Evolutionary conservation across 2,888 invertebrate species (phyloP).

Genomic region (Orchestes rusci): DNA sequence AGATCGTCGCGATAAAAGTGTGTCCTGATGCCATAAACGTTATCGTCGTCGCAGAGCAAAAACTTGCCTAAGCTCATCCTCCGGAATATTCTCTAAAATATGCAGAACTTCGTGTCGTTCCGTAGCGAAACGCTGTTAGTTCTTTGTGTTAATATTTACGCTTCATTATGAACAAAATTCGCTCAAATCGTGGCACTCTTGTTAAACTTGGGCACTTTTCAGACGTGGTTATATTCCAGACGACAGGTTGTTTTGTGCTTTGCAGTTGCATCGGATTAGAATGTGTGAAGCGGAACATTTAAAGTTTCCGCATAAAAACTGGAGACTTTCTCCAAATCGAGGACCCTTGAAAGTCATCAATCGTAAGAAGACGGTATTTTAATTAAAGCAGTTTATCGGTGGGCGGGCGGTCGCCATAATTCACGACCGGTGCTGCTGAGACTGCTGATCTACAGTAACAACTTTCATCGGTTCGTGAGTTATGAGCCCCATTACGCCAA

Average conservation of each 20-base stretch:
- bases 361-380: constrained; percentile 46
- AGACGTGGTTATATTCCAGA: constrained; percentile 16
- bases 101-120: constrained; percentile 18
- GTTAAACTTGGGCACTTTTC: constrained; percentile 22
- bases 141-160: constrained; percentile 39
- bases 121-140: constrained; percentile 25
- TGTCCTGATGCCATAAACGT: constrained; percentile 18
- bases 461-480: constrained; percentile 45
- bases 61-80: constrained; percentile 21
- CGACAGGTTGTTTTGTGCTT: no score
- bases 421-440: constrained; percentile 43
- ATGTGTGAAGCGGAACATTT: no score
- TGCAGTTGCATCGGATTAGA: no score
- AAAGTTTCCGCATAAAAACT: no score
- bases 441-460: constrained; percentile 45
- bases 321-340: no score
- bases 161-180: constrained; percentile 33
- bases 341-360: no score
- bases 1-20: constrained; percentile 20
- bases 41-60: constrained; percentile 15
- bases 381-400: constrained; percentile 49
- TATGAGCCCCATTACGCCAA: constrained; percentile 39
- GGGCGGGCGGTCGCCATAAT: constrained; percentile 45
- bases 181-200: constrained; percentile 22
- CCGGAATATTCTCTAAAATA: constrained; percentile 19